Base-by-base conservation (phyloP, 2,888 invertebrate genomes). In the Steinernema hermaphroditum region DNA sequence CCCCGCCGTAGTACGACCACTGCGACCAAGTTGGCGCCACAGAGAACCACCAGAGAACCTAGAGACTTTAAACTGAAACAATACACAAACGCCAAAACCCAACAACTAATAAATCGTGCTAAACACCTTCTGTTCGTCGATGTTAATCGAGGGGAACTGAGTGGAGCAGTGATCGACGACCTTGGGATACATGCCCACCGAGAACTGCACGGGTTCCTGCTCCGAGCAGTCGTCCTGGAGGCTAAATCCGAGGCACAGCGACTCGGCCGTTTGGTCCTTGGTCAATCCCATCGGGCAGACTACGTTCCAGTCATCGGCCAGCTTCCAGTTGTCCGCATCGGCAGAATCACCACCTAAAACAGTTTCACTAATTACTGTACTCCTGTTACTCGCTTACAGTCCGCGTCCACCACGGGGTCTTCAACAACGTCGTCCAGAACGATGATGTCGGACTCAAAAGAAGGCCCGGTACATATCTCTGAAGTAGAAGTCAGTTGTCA, bases 91-190 rank as follows among this genome's bases (percentile, higher is more conserved):
- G 12, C 4, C 37, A 37, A 37, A 37, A 37, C 37, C 12, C 37
- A 37, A 37, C 37, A 37, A 37, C 12, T 37, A 37, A 37, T 37
- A 37, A 4, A 37, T 37, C 4, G 12, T 12, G 12, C 37, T 37
- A 12, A 37, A 37, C 6, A 12, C 37, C 37, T 37, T 37, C 37
- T 12, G 4, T 12, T 37, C 27, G 54, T 54, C 27, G 2, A 54
- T 54, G 27, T 6, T 6, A 8, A 54, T 54, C 54, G 22, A 6
- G 2, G 54, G 54, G 54, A 54, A 54, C 54, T 54, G 54, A 2
- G 27, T 14, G 27, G 54, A 54, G 27, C 54, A 54, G 54, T 54
- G n/a, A 16, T 54, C 54, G 27, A 54, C 27, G 9, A 54, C 54
- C 1, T 54, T 27, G 2, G 54, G 54, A 16, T 54, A 54, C 54